Evolutionary conservation across 2,113 vertebrate species (phyloP), one percentile per base, ranked within the genome.

Genomic region (Pavo muticus): DNA sequence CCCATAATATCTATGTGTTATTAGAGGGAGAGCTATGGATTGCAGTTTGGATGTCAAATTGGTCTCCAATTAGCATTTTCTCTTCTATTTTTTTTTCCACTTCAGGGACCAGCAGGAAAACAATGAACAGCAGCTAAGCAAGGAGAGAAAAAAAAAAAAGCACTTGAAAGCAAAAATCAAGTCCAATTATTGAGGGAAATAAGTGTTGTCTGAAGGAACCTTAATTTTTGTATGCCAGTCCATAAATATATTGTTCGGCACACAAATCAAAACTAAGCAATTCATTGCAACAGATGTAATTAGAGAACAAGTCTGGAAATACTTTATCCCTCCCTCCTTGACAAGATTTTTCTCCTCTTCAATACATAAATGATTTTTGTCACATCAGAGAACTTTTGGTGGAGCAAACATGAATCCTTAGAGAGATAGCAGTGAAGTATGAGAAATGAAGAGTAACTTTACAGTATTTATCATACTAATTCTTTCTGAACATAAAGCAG

Each of bases 101-200:
- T 91, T 74, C 72, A 86, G 91, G 57, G 79, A 94, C 56, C 87
- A 95, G 84, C 39, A 72, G 81, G 89, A 65, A 91, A 75, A 14
- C 84, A 80, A 76, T 91, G 89, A 97, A 92, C 48, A 83, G 24
- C 63, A 96, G 63, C 88, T 84, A 89, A 82, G 69, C 72, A 96
- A 90, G 90, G 64, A 94, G 76, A 95, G 25, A 93, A 94, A 81
- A 67, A 91, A 92, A 35, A 35, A 97, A 95, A 97, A 95, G 88
- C 67, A 40, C 76, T 93, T 90, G 86, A 95, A 94, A 88, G 50
- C 16, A 92, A 95, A 95, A 91, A 78, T 93, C 85, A 91, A 90
- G 87, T 85, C 91, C 45, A 64, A 86, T 37, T 91, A 93, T 57
- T 92, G 48, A 94, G 88, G 68, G 47, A 93, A 95, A 95, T 83